These are phyloP conservation scores for Misgurnus anguillicaudatus DNA, from an alignment of 2,113 vertebrate genomes.

Conservation along the genomic window DNA sequence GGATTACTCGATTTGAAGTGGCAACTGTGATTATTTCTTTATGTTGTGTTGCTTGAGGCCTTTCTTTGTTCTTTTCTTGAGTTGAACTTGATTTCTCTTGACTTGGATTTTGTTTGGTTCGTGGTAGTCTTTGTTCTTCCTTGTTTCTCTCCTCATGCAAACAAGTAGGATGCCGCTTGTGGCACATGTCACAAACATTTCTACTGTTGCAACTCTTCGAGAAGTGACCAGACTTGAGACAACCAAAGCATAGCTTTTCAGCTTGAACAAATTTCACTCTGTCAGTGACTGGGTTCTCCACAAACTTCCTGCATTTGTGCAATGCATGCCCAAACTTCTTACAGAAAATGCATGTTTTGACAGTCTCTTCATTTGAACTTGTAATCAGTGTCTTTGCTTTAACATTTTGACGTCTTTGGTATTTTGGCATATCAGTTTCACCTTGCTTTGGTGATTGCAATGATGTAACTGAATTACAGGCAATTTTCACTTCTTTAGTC, in stretches of 20 bases:
- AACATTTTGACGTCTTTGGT: background rate
- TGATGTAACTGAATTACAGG: too few relatives aligned
- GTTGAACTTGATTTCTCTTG: background rate
- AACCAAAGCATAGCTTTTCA: slow-evolving; percentile 8
- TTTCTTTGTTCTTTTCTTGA: background rate
- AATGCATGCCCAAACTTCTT: background rate
- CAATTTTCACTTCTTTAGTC: too few relatives aligned
- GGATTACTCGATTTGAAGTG: background rate
- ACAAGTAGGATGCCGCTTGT: slow-evolving; percentile 15
- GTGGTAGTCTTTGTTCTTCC: background rate
- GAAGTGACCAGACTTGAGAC: background rate
- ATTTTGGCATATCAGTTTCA: background rate
- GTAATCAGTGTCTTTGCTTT: slow-evolving; percentile 10
- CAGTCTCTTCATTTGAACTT: background rate
- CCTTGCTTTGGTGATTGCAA: slow-evolving; percentile 35
- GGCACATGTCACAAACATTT: background rate
- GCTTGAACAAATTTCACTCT: background rate
- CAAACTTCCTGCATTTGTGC: slow-evolving; percentile 9
- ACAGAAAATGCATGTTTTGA: background rate
- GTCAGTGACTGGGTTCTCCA: slow-evolving; percentile 5
- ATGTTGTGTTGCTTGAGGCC: background rate
- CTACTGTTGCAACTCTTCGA: slow-evolving; percentile 7
- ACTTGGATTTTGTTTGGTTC: background rate
- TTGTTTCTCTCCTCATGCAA: background rate
- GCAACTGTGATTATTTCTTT: background rate